These are phyloP conservation scores for Falcunculus frontatus DNA, from an alignment of 2,113 vertebrate species.

Conservation along the genomic window DNA sequence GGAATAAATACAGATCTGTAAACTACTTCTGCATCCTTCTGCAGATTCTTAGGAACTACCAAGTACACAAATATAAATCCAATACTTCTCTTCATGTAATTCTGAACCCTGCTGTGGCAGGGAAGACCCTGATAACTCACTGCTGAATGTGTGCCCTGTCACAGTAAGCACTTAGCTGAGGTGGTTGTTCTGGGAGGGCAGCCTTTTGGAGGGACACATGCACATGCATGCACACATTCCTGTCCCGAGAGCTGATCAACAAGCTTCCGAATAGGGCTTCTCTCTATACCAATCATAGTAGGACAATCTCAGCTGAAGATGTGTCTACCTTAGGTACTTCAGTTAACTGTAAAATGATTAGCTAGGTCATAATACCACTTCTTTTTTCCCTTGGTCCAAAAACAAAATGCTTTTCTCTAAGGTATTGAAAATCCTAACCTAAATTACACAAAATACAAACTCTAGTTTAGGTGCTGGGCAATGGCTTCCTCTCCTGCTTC, in stretches of 20 bases:
- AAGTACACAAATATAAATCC: neutral
- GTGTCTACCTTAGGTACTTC: neutral
- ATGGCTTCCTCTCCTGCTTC: neutral
- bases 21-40: neutral
- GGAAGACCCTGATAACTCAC: neutral
- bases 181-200: neutral
- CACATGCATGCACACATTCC: rapidly evolving
- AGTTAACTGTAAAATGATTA: neutral
- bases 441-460: neutral
- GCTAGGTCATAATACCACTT: neutral
- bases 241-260: neutral
- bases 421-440: neutral
- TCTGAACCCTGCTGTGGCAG: neutral
- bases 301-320: neutral
- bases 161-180: neutral
- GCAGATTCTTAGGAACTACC: neutral
- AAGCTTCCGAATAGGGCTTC: neutral
- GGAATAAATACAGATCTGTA: neutral
- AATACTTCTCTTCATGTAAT: neutral
- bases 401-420: neutral
- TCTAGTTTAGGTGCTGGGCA: neutral
- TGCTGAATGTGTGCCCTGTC: neutral
- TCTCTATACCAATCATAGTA: neutral
- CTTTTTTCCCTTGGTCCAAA: neutral
- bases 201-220: neutral